Evolutionary conservation across 2,113 vertebrate species (phyloP).

Genomic region (Brienomyrus brachyistius): DNA sequence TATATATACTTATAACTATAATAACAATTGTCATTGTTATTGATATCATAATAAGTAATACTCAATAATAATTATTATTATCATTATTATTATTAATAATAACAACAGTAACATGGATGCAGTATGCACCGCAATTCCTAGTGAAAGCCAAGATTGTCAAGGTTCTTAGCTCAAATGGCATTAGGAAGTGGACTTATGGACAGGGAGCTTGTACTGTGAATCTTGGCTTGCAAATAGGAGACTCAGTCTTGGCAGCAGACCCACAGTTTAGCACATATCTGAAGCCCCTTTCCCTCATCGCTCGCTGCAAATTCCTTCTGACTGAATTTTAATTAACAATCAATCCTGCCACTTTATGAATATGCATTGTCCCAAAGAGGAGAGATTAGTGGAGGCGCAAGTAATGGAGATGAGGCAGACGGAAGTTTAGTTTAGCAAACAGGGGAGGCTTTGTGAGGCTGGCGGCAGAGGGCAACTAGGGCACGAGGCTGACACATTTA

Average conservation of each 20-base stretch:
- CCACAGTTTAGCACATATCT: conserved; percentile 19
- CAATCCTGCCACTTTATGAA: conserved; percentile 29
- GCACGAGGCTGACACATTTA: conserved; percentile 29
- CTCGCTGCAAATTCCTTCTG: conserved; percentile 31
- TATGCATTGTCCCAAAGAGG: conserved; percentile 31
- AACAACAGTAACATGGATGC: neutral
- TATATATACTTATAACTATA: no score
- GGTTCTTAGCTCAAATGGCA: neutral
- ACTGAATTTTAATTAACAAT: conserved; percentile 44
- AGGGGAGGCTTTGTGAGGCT: conserved; percentile 26
- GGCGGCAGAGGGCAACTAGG: conserved; percentile 19
- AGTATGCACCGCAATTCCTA: neutral
- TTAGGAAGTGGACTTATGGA: neutral
- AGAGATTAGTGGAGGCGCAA: conserved; percentile 23
- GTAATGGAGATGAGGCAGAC: conserved; percentile 2
- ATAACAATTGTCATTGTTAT: neutral
- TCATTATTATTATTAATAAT: neutral
- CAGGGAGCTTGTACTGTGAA: neutral
- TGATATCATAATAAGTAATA: no score
- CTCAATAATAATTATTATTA: neutral
- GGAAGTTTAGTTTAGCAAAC: conserved; percentile 37
- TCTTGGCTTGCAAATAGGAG: neutral
- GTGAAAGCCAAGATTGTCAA: neutral
- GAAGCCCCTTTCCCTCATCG: conserved; percentile 24
- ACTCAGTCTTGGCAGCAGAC: neutral